These are phyloP conservation scores for Choloepus didactylus DNA, from an alignment of 2,797 vertebrate genomes.

Conservation along the genomic window DNA sequence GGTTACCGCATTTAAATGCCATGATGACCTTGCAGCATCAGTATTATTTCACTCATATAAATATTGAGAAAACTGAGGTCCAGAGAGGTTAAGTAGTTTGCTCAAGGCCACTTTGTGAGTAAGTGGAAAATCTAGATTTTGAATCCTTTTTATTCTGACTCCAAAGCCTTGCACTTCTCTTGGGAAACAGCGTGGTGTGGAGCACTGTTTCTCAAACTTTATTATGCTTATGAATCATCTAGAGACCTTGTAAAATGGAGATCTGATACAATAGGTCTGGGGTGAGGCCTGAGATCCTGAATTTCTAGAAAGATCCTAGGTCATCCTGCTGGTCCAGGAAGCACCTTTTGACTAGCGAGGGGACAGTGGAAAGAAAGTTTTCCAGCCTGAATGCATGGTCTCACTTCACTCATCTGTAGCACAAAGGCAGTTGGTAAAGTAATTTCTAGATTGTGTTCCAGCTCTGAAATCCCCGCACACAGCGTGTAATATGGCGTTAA, in stretches of 20 bases:
- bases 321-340: not conserved
- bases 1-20: slow-evolving; percentile 7
- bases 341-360: not conserved
- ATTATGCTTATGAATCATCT: not conserved
- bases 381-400: not conserved
- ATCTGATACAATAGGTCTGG: not conserved
- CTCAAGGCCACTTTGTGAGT: not conserved
- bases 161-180: not conserved
- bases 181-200: not conserved
- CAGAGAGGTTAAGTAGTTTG: not conserved
- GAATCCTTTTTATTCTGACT: not conserved
- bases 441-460: not conserved
- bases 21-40: not conserved
- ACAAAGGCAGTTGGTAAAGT: slow-evolving; percentile 35
- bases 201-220: not conserved
- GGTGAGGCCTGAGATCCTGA: not conserved
- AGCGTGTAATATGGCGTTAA: slow-evolving; percentile 26
- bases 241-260: not conserved
- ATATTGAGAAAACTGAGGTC: not conserved
- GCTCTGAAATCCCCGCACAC: slow-evolving; percentile 34
- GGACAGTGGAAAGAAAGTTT: not conserved
- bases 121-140: slow-evolving; percentile 26
- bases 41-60: not conserved
- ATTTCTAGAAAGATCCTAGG: not conserved
- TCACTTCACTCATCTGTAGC: slow-evolving; percentile 49